These are phyloP conservation scores for Hirtodrosophila duncani DNA, from an alignment of 2,888 invertebrate species.

Conservation along the genomic window DNA sequence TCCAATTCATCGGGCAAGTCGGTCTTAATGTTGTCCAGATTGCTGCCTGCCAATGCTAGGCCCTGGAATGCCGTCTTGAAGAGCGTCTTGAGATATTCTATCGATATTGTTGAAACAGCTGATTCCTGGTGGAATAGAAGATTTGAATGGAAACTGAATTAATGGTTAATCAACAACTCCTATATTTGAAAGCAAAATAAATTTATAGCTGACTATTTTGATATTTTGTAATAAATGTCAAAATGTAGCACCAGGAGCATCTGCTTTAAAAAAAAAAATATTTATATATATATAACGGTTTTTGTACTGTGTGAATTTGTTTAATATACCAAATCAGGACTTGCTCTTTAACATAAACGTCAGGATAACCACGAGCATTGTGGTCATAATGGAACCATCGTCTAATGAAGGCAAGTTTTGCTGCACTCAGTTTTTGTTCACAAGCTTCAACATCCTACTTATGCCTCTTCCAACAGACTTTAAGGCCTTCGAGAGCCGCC, in stretches of 20 bases:
- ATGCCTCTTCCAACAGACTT: too few relatives aligned
- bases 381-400: constrained; percentile 85
- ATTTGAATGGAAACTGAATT: too few relatives aligned
- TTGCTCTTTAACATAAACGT: constrained; percentile 56
- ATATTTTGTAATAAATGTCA: too few relatives aligned
- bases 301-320: constrained; percentile 61
- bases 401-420: constrained; percentile 91
- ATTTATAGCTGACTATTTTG: too few relatives aligned
- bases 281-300: constrained; percentile 43
- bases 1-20: constrained; percentile 62
- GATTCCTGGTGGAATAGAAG: too few relatives aligned
- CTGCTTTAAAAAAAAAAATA: constrained; percentile 18
- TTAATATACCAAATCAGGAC: constrained; percentile 52
- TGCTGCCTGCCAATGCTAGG: too few relatives aligned
- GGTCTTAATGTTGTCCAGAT: constrained; percentile 45
- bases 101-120: too few relatives aligned
- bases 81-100: too few relatives aligned
- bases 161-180: too few relatives aligned
- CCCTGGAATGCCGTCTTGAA: too few relatives aligned
- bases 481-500: constrained; percentile 97
- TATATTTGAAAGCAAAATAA: too few relatives aligned
- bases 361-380: constrained; percentile 65
- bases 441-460: constrained; percentile 26
- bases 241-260: too few relatives aligned
- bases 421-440: background rate